Evolutionary conservation across 2,797 vertebrate species (phyloP).

Genomic region (Alcedo atthis): DNA sequence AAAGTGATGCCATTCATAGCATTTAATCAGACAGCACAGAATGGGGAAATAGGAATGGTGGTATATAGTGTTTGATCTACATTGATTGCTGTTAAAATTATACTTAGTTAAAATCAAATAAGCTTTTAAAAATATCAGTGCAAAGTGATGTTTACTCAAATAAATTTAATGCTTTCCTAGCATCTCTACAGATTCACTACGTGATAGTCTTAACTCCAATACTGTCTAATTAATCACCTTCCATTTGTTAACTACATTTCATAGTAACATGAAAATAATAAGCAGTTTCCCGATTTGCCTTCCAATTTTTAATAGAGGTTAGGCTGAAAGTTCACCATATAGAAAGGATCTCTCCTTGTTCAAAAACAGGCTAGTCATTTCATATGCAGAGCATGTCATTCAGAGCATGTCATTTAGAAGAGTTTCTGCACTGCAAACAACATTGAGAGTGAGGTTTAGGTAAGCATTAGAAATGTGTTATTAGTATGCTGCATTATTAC

Average conservation of each 20-base stretch:
- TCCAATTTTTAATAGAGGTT: too few relatives aligned
- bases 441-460: too few relatives aligned
- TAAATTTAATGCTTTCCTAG: background rate
- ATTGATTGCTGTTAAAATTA: slow-evolving; percentile 15
- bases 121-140: slow-evolving; percentile 3
- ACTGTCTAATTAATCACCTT: too few relatives aligned
- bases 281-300: too few relatives aligned
- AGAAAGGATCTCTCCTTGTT: too few relatives aligned
- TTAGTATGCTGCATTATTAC: background rate
- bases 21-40: background rate
- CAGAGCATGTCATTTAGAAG: too few relatives aligned
- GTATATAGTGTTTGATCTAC: background rate
- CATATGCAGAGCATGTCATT: background rate
- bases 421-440: too few relatives aligned
- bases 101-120: slow-evolving; percentile 41
- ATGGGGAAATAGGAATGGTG: background rate
- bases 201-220: background rate
- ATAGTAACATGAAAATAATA: too few relatives aligned
- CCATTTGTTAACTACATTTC: too few relatives aligned
- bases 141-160: background rate
- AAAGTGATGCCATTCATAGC: background rate
- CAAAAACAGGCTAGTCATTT: too few relatives aligned
- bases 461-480: too few relatives aligned
- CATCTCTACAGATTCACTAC: background rate
- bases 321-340: too few relatives aligned